A percentile compares a stretch with the other conserved stretches of the same genome.
Conservation (phyloP, 2,797 vertebrate species). For the Erithacus rubecula region DNA sequence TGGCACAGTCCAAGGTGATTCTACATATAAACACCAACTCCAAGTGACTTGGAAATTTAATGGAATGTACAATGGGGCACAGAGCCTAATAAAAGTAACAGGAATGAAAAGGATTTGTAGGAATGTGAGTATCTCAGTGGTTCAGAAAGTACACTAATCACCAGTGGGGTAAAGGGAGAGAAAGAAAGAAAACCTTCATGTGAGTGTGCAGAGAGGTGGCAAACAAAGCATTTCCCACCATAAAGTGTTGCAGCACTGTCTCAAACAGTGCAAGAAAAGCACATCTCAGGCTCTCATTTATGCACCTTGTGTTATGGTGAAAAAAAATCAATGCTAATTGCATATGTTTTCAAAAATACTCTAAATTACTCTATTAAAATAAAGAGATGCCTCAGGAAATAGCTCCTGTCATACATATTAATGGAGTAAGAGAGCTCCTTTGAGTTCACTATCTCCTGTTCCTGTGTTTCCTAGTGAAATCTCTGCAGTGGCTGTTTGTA, state of each 20-base stretch:
- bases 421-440: not conserved
- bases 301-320: not conserved
- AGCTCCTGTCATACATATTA: not conserved
- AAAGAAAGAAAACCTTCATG: not conserved
- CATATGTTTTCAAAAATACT: slow-evolving; percentile 25
- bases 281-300: not conserved
- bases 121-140: not conserved
- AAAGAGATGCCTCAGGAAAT: slow-evolving; percentile 9
- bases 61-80: too few species aligned
- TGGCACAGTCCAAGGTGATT: not conserved
- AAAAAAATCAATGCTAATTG: not conserved
- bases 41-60: not conserved
- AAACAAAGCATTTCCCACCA: not conserved
- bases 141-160: not conserved
- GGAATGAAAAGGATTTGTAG: not conserved
- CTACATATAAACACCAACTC: not conserved
- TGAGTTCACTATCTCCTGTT: not conserved
- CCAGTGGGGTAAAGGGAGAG: not conserved
- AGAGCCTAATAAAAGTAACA: not conserved
- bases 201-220: not conserved
- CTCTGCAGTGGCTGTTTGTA: not conserved
- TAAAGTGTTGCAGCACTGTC: not conserved
- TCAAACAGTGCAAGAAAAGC: not conserved
- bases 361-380: slow-evolving; percentile 7
- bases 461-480: not conserved